Conservation (phyloP, 2,113 vertebrate genomes). For the Uropsilus gracilis region DNA sequence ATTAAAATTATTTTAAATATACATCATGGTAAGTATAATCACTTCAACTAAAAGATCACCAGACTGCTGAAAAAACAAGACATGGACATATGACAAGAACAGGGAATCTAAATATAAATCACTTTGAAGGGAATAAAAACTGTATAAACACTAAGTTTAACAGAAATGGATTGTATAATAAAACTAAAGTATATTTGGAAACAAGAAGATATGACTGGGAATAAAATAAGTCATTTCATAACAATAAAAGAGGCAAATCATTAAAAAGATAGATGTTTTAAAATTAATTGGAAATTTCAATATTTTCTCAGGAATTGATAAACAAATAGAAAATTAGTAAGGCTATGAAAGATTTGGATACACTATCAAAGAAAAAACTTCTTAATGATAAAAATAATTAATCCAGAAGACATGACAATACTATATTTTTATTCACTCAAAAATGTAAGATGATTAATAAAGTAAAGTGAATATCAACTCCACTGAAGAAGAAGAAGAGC, state of each 20-base stretch:
- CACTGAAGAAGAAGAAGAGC: background rate
- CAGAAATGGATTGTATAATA: background rate
- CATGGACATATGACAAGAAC: background rate
- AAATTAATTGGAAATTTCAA: background rate
- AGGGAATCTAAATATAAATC: background rate
- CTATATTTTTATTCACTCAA: background rate
- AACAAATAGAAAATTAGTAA: background rate
- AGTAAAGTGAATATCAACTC: background rate
- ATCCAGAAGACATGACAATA: background rate
- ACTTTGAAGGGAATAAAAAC: background rate
- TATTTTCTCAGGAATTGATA: background rate
- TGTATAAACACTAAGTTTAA: background rate
- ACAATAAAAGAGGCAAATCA: background rate
- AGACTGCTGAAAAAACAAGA: background rate
- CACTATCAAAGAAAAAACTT: background rate
- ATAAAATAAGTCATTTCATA: background rate
- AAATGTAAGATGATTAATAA: background rate
- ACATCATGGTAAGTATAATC: background rate
- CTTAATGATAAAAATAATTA: background rate
- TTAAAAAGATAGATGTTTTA: no score
- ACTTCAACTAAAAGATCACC: background rate
- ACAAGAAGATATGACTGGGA: background rate
- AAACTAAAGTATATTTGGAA: background rate
- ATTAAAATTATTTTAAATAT: background rate
- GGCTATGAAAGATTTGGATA: background rate